Percentiles rank a stretch among this genome's conserved stretches.
Conservation (phyloP, 2,888 invertebrate genomes). For the Sarcophaga rosellei region DNA sequence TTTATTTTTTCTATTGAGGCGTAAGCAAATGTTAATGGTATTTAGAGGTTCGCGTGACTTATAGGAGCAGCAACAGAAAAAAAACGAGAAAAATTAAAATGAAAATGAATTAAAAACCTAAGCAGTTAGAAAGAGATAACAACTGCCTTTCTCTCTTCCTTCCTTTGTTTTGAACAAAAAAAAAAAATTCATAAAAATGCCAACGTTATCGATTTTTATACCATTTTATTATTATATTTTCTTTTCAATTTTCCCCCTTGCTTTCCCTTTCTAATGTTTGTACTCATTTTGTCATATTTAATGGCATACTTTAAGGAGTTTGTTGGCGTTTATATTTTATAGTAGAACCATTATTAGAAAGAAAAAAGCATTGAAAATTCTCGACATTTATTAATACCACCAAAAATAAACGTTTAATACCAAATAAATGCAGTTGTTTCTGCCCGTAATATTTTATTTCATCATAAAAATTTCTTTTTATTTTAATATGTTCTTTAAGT, state of each 20-base stretch:
- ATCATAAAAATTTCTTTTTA: not conserved
- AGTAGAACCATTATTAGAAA: not conserved
- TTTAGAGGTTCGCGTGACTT: slow-evolving; percentile 77
- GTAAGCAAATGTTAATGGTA: slow-evolving; percentile 69
- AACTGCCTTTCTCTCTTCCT: slow-evolving; percentile 33
- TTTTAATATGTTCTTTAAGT: not conserved
- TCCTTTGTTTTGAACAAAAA: slow-evolving; percentile 33
- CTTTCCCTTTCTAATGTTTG: slow-evolving; percentile 1
- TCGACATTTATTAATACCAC: slow-evolving; percentile 55
- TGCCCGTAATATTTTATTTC: not conserved
- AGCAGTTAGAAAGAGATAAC: slow-evolving; percentile 12
- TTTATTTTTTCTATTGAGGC: slow-evolving; percentile 48
- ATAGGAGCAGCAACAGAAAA: slow-evolving; percentile 70
- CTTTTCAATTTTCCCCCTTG: slow-evolving; percentile 5
- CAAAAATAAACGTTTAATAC: slow-evolving; percentile 39
- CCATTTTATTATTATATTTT: slow-evolving; percentile 51
- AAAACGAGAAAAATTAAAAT: slow-evolving; percentile 70
- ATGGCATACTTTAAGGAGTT: not conserved
- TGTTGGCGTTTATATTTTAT: slow-evolving; percentile 9
- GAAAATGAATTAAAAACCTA: slow-evolving; percentile 43
- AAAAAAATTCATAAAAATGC: slow-evolving; percentile 67
- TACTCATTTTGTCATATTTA: not conserved
- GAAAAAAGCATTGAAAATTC: not conserved
- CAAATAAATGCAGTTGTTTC: slow-evolving; percentile 16
- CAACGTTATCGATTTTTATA: slow-evolving; percentile 75